A percentile compares a stretch with the other conserved stretches of the same genome.
phyloP scores from a whole-genome alignment of 2,888 invertebrate genomes.

The Drosophila diplacantha region DNA sequence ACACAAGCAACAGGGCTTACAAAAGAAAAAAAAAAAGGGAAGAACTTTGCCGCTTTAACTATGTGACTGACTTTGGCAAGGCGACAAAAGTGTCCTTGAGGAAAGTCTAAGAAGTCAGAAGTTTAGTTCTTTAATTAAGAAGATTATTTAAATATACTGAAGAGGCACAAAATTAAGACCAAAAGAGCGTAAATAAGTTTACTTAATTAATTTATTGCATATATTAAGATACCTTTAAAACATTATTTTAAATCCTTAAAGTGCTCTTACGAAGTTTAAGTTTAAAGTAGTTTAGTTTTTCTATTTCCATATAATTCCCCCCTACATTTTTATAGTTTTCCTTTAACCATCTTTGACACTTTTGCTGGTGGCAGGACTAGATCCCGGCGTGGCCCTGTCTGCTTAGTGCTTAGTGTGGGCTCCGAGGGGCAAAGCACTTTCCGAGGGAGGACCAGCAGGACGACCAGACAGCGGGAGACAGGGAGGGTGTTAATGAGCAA shows the following conservation, averaged over 20 bases:
- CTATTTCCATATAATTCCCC: not conserved
- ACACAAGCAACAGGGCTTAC: conserved; percentile 25
- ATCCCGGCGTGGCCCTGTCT: conserved; percentile 21
- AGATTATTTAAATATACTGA: not conserved
- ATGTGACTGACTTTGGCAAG: conserved; percentile 41
- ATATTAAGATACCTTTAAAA: not conserved
- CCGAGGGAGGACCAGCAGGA: conserved; percentile 1
- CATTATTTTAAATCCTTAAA: not conserved
- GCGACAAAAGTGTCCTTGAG: conserved; percentile 62
- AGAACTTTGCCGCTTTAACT: conserved; percentile 52
- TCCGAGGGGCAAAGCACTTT: conserved; percentile 11
- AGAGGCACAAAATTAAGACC: no score
- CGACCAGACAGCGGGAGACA: conserved; percentile 7
- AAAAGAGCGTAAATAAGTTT: not conserved
- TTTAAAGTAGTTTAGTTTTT: not conserved
- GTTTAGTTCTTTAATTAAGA: no score
- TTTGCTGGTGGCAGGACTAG: conserved; percentile 14
- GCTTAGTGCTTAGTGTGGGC: conserved; percentile 2
- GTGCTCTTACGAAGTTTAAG: no score
- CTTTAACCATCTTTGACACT: not conserved
- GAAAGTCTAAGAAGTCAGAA: not conserved
- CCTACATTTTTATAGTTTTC: not conserved
- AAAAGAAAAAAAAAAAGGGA: conserved; percentile 24
- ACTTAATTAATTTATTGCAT: not conserved
- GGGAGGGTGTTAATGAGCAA: conserved; percentile 65